Evolutionary conservation across 2,888 invertebrate genomes (phyloP).

Genomic region (Noctua pronuba): DNA sequence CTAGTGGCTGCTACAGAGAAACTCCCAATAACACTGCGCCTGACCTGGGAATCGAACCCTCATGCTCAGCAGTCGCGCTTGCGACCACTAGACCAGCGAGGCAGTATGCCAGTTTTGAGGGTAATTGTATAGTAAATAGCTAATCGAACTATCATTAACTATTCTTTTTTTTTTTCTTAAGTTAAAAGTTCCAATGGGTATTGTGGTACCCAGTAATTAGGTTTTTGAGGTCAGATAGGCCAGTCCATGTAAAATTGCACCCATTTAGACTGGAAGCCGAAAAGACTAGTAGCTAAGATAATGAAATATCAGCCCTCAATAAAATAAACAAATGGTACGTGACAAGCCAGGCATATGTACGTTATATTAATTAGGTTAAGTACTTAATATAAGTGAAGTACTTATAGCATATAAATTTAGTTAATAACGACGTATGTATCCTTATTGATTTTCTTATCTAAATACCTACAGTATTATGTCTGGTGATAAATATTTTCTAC

Average conservation of each 20-base stretch:
- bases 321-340: slow-evolving; percentile 15
- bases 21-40: too few relatives aligned
- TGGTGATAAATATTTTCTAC: slow-evolving; percentile 19
- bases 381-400: slow-evolving; percentile 2
- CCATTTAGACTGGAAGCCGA: background rate
- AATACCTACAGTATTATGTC: slow-evolving; percentile 2
- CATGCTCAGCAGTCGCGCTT: too few relatives aligned
- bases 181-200: background rate
- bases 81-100: too few relatives aligned
- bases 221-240: background rate
- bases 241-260: background rate
- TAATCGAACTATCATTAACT: background rate
- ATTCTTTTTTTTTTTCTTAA: too few relatives aligned
- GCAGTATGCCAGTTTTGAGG: too few relatives aligned
- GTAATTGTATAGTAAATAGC: background rate
- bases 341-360: background rate
- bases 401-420: background rate
- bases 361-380: slow-evolving; percentile 14
- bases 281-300: background rate
- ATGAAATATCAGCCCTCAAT: background rate
- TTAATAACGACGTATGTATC: slow-evolving; percentile 2
- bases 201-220: background rate
- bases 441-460: slow-evolving; percentile 33
- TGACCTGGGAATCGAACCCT: too few relatives aligned
- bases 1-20: too few relatives aligned